Conservation (phyloP, 1,140 invertebrate genomes). For the Nasonia vitripennis region DNA sequence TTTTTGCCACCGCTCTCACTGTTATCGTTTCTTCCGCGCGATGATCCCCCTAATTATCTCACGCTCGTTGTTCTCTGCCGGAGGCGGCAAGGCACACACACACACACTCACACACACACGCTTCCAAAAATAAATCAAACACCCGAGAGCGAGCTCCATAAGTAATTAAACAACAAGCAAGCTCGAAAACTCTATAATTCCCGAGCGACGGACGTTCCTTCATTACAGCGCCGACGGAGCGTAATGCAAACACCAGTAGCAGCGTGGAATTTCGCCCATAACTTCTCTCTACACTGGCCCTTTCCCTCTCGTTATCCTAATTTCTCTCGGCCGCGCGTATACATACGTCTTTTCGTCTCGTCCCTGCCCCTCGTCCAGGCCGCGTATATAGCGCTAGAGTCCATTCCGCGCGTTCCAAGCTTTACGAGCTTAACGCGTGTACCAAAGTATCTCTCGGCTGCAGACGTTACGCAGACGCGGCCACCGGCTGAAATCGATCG, state of each 20-base stretch:
- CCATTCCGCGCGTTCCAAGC: constrained; percentile 56
- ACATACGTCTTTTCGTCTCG: constrained; percentile 28
- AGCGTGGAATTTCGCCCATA: constrained; percentile 33
- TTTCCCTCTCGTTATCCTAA: constrained; percentile 37
- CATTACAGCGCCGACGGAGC: not conserved
- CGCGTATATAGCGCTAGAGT: constrained; percentile 34
- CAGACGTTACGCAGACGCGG: constrained; percentile 25
- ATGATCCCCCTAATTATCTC: constrained; percentile 21
- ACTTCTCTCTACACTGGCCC: not conserved
- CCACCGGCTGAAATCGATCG: constrained; percentile 35
- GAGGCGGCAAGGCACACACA: too few relatives aligned
- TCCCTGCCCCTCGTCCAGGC: not conserved
- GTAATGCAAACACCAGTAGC: constrained; percentile 20
- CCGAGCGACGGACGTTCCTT: not conserved
- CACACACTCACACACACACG: too few relatives aligned
- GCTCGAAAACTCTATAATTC: not conserved
- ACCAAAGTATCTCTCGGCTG: constrained; percentile 14
- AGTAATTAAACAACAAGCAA: not conserved
- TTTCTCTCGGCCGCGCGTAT: constrained; percentile 45
- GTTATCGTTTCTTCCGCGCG: constrained; percentile 25
- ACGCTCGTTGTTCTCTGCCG: constrained; percentile 9
- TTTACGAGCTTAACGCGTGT: constrained; percentile 53
- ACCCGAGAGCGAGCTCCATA: not conserved
- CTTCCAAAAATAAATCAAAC: too few relatives aligned
- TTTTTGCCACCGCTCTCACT: constrained; percentile 3